Percentiles rank a stretch among this genome's conserved stretches.
These are phyloP conservation scores for Hyaena hyaena DNA, from an alignment of 2,113 vertebrate species.

Conservation along the genomic window DNA sequence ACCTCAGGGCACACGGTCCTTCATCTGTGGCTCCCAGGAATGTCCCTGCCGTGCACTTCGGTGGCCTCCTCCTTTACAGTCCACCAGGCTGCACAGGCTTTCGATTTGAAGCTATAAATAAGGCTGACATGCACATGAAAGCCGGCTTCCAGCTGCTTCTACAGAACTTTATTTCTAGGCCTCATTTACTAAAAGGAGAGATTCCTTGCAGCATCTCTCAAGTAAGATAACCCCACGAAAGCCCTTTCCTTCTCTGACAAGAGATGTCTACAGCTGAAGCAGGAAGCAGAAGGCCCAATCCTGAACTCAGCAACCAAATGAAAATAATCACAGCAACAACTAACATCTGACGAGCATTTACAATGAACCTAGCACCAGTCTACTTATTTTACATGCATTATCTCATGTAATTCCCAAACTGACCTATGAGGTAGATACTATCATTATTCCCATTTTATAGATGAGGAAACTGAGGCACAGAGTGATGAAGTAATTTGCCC, in stretches of 20 bases:
- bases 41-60: background rate
- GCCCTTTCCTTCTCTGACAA: conserved; percentile 31
- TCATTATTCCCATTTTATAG: background rate
- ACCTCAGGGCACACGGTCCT: background rate
- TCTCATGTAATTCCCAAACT: conserved; percentile 22
- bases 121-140: background rate
- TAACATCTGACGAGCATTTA: background rate
- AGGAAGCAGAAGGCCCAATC: background rate
- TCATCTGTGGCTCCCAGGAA: background rate
- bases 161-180: background rate
- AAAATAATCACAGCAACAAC: background rate
- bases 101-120: background rate
- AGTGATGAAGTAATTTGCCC: background rate
- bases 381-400: background rate
- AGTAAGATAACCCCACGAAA: background rate
- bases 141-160: conserved; percentile 10
- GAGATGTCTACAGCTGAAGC: background rate
- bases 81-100: background rate
- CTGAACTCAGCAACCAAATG: background rate
- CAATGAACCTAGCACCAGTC: background rate
- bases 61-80: background rate
- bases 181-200: conserved; percentile 19
- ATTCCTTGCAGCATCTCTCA: background rate
- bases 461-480: background rate
- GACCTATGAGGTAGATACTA: background rate